Conservation (phyloP, 2,113 vertebrate genomes). For the Spermophilus dauricus region DNA sequence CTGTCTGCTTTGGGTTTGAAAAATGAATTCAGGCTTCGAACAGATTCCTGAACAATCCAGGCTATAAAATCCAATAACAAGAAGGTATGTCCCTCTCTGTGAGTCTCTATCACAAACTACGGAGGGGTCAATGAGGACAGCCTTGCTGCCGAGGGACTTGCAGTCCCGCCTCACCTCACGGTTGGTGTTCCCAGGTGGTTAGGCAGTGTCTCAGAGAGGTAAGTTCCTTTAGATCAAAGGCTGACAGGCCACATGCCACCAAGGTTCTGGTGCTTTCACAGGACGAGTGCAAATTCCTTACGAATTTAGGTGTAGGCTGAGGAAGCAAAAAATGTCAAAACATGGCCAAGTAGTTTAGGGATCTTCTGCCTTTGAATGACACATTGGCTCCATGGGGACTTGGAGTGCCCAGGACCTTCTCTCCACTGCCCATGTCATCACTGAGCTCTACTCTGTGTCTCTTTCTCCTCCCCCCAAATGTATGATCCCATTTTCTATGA, state of each 20-base stretch:
- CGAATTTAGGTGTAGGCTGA: not conserved
- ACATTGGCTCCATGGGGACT: not conserved
- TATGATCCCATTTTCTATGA: not conserved
- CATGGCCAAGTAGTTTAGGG: not conserved
- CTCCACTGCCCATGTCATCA: accelerated
- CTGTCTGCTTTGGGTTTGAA: conserved; percentile 52
- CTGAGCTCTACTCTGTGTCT: not conserved
- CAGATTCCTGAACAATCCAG: conserved; percentile 56
- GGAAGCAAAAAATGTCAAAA: not conserved
- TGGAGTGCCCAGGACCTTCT: not conserved
- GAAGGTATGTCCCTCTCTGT: not conserved
- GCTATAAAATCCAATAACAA: conserved; percentile 16
- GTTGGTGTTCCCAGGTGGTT: accelerated
- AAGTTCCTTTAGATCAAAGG: not conserved
- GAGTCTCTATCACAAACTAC: not conserved
- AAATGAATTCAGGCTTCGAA: not conserved
- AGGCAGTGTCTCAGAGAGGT: not conserved
- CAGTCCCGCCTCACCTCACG: accelerated
- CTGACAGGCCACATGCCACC: not conserved
- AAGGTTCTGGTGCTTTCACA: not conserved
- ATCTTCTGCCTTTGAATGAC: not conserved
- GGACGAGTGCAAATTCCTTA: not conserved
- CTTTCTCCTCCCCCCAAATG: not conserved
- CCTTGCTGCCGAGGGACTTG: not conserved
- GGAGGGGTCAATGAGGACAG: accelerated